These are phyloP conservation scores for Tolypeutes matacus DNA, from an alignment of 2,797 vertebrate genomes.

Conservation along the genomic window DNA sequence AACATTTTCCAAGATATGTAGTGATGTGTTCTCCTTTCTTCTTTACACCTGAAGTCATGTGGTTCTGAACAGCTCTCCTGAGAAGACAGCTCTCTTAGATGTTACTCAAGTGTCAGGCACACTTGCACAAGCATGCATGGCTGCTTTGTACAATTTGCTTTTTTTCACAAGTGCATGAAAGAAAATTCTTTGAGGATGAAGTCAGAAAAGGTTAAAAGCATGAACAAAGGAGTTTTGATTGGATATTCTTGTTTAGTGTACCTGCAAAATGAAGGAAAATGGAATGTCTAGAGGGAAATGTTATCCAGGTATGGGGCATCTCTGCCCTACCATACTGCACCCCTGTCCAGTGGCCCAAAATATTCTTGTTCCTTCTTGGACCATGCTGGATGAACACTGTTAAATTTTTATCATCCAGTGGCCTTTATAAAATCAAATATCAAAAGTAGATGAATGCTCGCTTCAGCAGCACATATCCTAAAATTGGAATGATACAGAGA, in stretches of 20 bases:
- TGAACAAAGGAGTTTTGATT: background rate
- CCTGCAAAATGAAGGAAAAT: background rate
- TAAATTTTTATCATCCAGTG: background rate
- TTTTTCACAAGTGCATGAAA: background rate
- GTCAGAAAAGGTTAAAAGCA: background rate
- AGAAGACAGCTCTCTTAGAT: background rate
- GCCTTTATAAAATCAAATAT: background rate
- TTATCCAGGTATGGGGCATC: background rate
- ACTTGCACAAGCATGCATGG: background rate
- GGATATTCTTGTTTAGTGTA: background rate
- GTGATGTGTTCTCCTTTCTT: background rate
- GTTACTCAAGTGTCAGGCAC: background rate
- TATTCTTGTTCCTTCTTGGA: background rate
- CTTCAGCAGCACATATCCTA: too few relatives aligned
- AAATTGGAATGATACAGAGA: too few relatives aligned
- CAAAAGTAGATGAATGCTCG: background rate
- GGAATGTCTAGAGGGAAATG: background rate
- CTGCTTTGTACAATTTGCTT: background rate
- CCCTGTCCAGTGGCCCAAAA: background rate
- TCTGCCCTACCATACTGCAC: accelerated
- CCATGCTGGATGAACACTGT: background rate
- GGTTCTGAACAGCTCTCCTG: background rate
- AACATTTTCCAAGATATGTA: background rate
- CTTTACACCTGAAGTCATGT: background rate
- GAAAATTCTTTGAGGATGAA: background rate